Percentiles rank a stretch among this genome's conserved stretches.
Evolutionary conservation across 2,797 vertebrate species (phyloP).

Genomic region (Liparis tanakae): DNA sequence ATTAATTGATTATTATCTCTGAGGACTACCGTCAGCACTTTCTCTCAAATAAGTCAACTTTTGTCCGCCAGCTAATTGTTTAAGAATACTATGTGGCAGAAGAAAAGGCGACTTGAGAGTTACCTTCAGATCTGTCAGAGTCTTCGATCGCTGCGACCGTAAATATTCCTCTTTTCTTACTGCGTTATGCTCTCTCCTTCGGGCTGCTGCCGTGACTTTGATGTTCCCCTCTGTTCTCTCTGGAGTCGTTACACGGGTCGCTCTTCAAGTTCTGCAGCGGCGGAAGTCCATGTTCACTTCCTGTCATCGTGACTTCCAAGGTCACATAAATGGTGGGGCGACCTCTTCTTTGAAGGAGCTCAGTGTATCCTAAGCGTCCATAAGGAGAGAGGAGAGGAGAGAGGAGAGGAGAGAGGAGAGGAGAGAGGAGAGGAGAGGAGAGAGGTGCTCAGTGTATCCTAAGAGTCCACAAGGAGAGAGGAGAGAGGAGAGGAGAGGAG

Average conservation of each 20-base stretch:
- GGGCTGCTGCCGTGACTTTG: not conserved
- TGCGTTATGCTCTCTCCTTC: conserved; percentile 5
- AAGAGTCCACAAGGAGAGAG: too few species aligned
- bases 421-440: too few species aligned
- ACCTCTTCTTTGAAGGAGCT: too few species aligned
- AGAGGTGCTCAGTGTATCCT: too few species aligned
- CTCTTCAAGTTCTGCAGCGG: not conserved
- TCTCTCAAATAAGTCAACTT: conserved; percentile 72
- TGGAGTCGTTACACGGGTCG: not conserved
- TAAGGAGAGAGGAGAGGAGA: too few species aligned
- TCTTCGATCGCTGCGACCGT: conserved; percentile 58
- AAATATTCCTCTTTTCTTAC: conserved; percentile 55
- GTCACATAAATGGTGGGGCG: not conserved
- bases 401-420: too few species aligned
- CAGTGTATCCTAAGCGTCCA: too few species aligned
- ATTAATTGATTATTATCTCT: conserved; percentile 78
- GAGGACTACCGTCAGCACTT: conserved; percentile 75
- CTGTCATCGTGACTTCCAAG: not conserved
- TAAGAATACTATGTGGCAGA: conserved; percentile 57
- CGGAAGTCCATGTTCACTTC: not conserved
- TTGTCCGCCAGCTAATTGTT: conserved; percentile 71
- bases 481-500: too few species aligned
- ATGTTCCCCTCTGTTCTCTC: conserved; percentile 1
- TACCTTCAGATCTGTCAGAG: conserved; percentile 51
- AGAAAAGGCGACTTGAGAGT: conserved; percentile 57